Evolutionary conservation across 2,888 invertebrate genomes (phyloP).

Genomic region (Sepioteuthis lessoniana): DNA sequence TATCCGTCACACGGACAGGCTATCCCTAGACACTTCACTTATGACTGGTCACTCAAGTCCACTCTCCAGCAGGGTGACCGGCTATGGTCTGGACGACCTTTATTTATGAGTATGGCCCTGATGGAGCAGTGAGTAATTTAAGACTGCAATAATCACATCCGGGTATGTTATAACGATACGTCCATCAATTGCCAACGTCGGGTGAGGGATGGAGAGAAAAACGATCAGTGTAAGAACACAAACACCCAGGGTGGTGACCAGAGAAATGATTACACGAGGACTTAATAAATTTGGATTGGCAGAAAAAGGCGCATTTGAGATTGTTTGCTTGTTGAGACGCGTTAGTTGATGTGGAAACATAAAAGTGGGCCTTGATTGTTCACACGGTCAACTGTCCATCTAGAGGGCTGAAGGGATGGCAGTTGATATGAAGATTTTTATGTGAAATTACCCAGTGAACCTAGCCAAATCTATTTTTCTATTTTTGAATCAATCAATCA

Average conservation of each 20-base stretch:
- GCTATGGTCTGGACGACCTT: too few relatives aligned
- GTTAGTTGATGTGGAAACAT: background rate
- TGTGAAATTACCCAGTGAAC: background rate
- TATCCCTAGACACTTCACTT: too few relatives aligned
- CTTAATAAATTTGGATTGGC: background rate
- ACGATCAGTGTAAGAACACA: background rate
- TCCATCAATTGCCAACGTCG: background rate
- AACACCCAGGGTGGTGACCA: background rate
- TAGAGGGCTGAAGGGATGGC: background rate
- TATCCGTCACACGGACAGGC: too few relatives aligned
- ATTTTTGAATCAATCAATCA: too few relatives aligned
- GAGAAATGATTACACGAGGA: background rate
- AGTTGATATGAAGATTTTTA: background rate
- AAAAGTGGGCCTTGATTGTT: background rate
- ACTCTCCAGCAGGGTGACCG: too few relatives aligned
- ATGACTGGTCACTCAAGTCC: too few relatives aligned
- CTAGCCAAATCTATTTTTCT: background rate
- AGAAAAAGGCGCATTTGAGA: background rate
- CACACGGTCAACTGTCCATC: background rate
- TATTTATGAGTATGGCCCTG: background rate
- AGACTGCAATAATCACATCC: background rate
- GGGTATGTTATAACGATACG: background rate
- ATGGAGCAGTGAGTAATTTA: background rate
- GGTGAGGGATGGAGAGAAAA: background rate
- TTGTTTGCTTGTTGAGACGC: background rate